Evolutionary conservation across 2,888 invertebrate species (phyloP).

Genomic region (Lepidochrysops patricia): DNA sequence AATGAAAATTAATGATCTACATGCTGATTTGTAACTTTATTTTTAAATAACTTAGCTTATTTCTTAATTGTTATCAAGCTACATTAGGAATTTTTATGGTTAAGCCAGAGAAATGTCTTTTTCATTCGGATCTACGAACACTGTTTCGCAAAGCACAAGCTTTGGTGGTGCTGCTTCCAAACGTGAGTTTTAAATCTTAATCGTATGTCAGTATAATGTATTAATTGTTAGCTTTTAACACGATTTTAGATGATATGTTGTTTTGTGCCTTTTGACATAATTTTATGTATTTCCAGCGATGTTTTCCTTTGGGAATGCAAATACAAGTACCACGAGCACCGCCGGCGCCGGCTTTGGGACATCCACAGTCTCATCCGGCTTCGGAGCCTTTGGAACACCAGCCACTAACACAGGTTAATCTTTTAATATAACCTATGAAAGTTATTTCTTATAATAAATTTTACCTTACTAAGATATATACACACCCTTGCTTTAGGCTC

Average conservation of each 20-base stretch:
- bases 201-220: neutral
- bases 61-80: too few relatives aligned
- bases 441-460: too few relatives aligned
- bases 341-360: constrained; percentile 63
- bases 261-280: neutral
- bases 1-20: too few relatives aligned
- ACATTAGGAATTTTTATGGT: neutral
- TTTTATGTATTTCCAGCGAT: constrained; percentile 41
- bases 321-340: constrained; percentile 65
- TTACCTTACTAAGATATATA: too few relatives aligned
- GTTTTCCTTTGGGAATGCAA: constrained; percentile 68
- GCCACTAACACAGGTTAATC: constrained; percentile 45
- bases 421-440: neutral
- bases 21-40: too few relatives aligned
- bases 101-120: constrained; percentile 43
- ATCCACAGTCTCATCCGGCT: constrained; percentile 57
- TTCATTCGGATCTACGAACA: constrained; percentile 52
- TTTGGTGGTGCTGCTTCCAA: constrained; percentile 69
- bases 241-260: too few relatives aligned
- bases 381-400: constrained; percentile 61
- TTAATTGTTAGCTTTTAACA: neutral
- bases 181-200: constrained; percentile 53
- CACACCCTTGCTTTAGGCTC: too few relatives aligned
- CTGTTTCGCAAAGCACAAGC: constrained; percentile 45
- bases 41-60: neutral